A percentile compares a stretch with the other conserved stretches of the same genome.
Evolutionary conservation across 2,888 invertebrate species (phyloP).

Genomic region (Caenorhabditis sinica): DNA sequence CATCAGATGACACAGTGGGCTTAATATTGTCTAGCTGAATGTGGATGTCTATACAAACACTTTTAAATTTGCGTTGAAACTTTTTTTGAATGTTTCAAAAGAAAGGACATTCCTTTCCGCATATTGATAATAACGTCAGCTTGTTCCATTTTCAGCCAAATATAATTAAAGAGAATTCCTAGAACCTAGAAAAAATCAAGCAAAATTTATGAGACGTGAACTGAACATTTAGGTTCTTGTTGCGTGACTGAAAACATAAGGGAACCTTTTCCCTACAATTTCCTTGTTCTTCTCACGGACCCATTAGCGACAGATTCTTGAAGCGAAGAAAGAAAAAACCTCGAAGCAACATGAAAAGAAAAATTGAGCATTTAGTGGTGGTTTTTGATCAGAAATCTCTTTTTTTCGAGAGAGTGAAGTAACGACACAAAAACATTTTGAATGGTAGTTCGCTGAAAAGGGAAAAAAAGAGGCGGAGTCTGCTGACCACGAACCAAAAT

Average conservation of each 20-base stretch:
- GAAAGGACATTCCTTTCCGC: not conserved
- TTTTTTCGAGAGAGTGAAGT: not conserved
- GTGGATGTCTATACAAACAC: slow-evolving; percentile 32
- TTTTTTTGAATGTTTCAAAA: not conserved
- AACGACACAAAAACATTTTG: not conserved
- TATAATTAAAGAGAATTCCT: not conserved
- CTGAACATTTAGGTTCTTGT: slow-evolving; percentile 24
- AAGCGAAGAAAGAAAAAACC: not conserved
- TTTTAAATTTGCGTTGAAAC: not conserved
- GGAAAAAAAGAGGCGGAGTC: not conserved
- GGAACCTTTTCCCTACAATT: slow-evolving; percentile 17
- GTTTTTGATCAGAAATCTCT: slow-evolving; percentile 36
- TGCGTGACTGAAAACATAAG: slow-evolving; percentile 34
- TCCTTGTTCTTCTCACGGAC: slow-evolving; percentile 47
- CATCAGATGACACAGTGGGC: slow-evolving; percentile 13
- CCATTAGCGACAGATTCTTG: slow-evolving; percentile 33
- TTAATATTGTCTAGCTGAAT: slow-evolving; percentile 3
- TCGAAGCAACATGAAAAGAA: slow-evolving; percentile 9
- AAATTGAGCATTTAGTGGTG: slow-evolving; percentile 25
- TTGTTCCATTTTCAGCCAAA: not conserved
- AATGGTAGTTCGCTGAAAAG: slow-evolving; percentile 16
- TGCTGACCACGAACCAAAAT: slow-evolving; percentile 18
- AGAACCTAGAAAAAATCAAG: not conserved
- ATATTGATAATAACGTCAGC: not conserved
- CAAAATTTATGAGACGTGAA: not conserved